A percentile compares a stretch with the other conserved stretches of the same genome.
Conservation (phyloP, 2,113 vertebrate genomes). For the Sakesphorus luctuosus region DNA sequence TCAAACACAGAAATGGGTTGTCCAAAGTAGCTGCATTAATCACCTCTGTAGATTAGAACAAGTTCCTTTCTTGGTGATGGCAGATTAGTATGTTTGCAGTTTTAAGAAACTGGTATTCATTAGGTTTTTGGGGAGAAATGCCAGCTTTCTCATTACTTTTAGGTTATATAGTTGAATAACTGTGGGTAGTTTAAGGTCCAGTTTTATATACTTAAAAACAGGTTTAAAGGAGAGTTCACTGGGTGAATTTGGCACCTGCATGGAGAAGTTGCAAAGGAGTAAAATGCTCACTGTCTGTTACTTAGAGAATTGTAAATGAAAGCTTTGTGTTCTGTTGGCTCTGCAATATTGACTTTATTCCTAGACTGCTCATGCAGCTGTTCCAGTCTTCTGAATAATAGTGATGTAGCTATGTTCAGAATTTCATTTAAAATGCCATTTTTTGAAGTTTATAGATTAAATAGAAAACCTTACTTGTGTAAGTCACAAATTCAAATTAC, state of each 20-base stretch:
- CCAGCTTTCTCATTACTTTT: not conserved
- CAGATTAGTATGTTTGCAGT: slow-evolving; percentile 1
- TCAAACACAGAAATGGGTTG: not conserved
- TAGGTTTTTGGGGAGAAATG: not conserved
- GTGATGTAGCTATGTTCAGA: not conserved
- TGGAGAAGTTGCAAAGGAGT: not conserved
- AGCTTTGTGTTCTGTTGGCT: slow-evolving; percentile 11
- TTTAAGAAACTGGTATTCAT: not conserved
- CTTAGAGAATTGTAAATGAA: not conserved
- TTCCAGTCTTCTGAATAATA: not conserved
- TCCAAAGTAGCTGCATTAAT: not conserved
- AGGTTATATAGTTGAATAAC: not conserved
- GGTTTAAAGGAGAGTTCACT: not conserved
- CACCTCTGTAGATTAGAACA: not conserved
- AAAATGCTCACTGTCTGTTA: not conserved
- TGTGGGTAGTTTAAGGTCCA: not conserved
- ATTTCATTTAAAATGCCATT: not conserved
- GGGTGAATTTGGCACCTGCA: not conserved
- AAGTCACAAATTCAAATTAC: not conserved
- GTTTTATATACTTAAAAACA: not conserved
- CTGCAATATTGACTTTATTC: not conserved
- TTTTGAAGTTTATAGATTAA: not conserved
- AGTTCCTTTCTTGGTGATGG: slow-evolving; percentile 4
- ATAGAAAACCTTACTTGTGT: not conserved
- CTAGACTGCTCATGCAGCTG: not conserved